Evolutionary conservation across 2,888 invertebrate genomes (phyloP).

Genomic region (Ectobius pallidus): DNA sequence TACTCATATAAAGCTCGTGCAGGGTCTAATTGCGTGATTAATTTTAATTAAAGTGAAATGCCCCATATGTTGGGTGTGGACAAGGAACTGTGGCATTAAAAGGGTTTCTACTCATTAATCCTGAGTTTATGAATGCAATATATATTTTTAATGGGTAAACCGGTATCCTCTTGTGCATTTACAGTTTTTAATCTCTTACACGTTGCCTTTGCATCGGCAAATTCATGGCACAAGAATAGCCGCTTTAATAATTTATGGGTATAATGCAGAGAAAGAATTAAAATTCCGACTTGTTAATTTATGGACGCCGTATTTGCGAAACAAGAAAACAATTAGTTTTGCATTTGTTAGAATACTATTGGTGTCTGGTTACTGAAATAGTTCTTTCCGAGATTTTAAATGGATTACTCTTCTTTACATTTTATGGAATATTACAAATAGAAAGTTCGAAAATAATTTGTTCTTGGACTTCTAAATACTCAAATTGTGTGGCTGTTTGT

Average conservation of each 20-base stretch:
- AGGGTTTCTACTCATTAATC: neutral
- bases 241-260: neutral
- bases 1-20: too few species aligned
- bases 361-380: too few species aligned
- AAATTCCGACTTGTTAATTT: neutral
- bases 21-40: constrained; percentile 1
- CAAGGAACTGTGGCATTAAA: neutral
- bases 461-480: too few species aligned
- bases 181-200: neutral
- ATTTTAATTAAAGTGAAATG: neutral
- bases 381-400: too few species aligned
- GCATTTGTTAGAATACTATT: too few species aligned
- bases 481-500: too few species aligned
- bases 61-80: neutral
- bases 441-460: too few species aligned
- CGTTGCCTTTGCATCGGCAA: neutral
- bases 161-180: neutral
- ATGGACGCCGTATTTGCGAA: too few species aligned
- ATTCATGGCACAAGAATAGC: neutral
- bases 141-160: constrained; percentile 1
- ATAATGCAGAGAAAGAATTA: neutral
- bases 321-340: too few species aligned
- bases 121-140: neutral
- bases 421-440: too few species aligned
- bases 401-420: too few species aligned